phyloP scores from a whole-genome alignment of 2,797 vertebrate genomes.

The Pipistrellus nathusii region DNA sequence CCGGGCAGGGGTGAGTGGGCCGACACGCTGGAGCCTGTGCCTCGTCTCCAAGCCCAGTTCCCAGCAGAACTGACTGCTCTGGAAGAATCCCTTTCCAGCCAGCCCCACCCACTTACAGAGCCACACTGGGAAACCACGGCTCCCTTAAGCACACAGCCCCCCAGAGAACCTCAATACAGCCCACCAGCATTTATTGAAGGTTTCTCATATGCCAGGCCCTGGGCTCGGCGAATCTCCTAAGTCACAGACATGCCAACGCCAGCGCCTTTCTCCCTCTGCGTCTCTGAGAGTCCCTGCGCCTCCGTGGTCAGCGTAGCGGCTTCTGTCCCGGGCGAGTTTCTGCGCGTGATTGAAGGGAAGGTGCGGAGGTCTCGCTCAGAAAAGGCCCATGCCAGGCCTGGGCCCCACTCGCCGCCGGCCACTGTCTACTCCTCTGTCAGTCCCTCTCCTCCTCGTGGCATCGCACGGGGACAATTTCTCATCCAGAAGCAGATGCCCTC shows the following conservation, averaged over 20 bases:
- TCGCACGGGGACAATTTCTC: neutral
- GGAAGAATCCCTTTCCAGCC: neutral
- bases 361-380: neutral
- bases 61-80: neutral
- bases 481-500: neutral
- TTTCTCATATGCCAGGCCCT: neutral
- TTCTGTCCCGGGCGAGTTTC: neutral
- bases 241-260: neutral
- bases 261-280: neutral
- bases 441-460: slow-evolving; percentile 3
- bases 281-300: neutral
- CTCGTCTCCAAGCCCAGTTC: neutral
- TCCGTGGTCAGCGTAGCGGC: neutral
- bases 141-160: neutral
- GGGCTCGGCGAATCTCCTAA: neutral
- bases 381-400: neutral
- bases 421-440: neutral
- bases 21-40: neutral
- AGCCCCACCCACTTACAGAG: neutral
- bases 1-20: neutral
- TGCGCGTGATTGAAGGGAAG: neutral
- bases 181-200: slow-evolving; percentile 56
- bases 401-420: neutral
- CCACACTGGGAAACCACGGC: neutral
- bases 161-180: neutral